Evolutionary conservation across 2,797 vertebrate species (phyloP).

Genomic region (Myotis pilosus): DNA sequence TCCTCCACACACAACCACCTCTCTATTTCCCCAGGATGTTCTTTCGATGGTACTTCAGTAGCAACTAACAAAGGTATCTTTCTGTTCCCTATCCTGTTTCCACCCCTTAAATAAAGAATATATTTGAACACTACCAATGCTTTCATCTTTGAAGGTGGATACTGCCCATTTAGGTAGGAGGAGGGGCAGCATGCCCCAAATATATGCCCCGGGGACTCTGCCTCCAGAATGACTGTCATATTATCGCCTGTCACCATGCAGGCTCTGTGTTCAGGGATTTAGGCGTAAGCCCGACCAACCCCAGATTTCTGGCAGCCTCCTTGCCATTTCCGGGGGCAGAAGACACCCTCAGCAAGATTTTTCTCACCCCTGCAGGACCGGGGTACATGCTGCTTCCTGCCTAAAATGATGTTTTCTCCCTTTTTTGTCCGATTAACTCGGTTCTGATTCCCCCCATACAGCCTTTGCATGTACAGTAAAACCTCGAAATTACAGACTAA

Average conservation of each 20-base stretch:
- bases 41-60: slow-evolving; percentile 66
- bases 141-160: background rate
- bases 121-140: background rate
- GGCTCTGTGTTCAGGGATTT: background rate
- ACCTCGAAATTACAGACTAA: background rate
- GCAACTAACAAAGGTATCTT: slow-evolving; percentile 36
- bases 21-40: slow-evolving; percentile 57
- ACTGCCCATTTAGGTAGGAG: background rate
- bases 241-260: background rate
- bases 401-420: background rate
- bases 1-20: background rate
- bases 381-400: background rate
- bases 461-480: background rate
- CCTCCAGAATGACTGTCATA: background rate
- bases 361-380: background rate
- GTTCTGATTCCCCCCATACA: background rate
- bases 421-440: background rate
- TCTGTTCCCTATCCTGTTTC: background rate
- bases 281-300: background rate
- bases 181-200: background rate
- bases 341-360: background rate
- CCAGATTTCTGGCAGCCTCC: background rate
- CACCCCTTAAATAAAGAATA: slow-evolving; percentile 64
- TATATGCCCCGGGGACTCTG: background rate
- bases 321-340: background rate